Evolutionary conservation across 2,888 invertebrate genomes (phyloP), one percentile per base, ranked within the genome.

Genomic region (Polyommatus iphigenia): DNA sequence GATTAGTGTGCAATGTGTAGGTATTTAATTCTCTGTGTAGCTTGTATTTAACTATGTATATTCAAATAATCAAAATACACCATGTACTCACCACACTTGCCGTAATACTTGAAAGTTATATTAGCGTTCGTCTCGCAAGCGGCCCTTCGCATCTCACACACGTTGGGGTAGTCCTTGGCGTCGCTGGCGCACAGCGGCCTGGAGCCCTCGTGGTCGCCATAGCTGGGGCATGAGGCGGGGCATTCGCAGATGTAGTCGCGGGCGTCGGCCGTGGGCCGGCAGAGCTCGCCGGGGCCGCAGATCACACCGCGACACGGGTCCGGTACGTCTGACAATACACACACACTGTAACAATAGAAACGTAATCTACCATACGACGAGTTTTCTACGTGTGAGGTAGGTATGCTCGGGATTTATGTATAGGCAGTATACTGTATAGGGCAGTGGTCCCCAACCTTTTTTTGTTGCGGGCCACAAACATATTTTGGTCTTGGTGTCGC

Each of bases 181-280:
- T 98, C 97, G 85, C 96, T 94, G 88, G 97, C 97, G 89, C 98
- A 98, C 75, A 98, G 96, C 0, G 97, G 96, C 78, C 96, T 94
- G 57, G 97, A 97, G 79, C 96, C 97, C 82, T 96, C 95, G 91
- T 97, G 97, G 91, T 98, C 98, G 6, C 98, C 98, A 91, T 97
- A 97, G 88, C 95, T 96, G 78, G 97, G 97, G 87, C 98, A 98
- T 80, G 96, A 95, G 78, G 95, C 95, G 71, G 97, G 96, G 86
- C 98, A 98, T 87, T 97, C 96, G 92, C 98, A 98, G 86, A 95
- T 95, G 84, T 96, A 96, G 77, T 95, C 95, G 78, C 94, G 95
- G 59, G 97, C 98, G 89, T 97, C 97, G 77, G 95, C 86, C 72
- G 95, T 93, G 29, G 95, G 94, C 76, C 93, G 91, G 90, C 98